phyloP scores from a whole-genome alignment of 2,888 invertebrate genomes.

The Cheilosia vulpina region DNA sequence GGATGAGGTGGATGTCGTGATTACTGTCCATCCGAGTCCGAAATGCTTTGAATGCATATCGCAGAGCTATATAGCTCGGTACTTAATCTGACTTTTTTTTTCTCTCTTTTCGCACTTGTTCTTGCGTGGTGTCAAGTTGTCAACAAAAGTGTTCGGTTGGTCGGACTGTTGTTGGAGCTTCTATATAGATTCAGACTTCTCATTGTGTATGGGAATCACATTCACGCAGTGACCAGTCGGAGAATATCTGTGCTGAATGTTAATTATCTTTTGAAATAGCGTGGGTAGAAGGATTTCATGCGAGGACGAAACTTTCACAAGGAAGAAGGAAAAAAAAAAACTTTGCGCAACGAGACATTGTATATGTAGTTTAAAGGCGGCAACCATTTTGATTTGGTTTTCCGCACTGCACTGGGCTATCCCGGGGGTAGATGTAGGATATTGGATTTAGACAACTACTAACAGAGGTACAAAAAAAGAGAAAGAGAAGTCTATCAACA shows the following conservation, averaged over 20 bases:
- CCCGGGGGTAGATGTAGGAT: neutral
- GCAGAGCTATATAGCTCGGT: constrained; percentile 26
- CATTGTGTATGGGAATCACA: constrained; percentile 57
- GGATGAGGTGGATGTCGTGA: constrained; percentile 53
- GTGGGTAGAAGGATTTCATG: constrained; percentile 9
- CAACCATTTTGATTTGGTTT: constrained; percentile 37
- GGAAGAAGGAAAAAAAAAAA: neutral
- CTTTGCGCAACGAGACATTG: constrained; percentile 17
- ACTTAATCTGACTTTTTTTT: constrained; percentile 50
- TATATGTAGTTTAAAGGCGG: constrained; percentile 20
- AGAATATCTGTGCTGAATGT: constrained; percentile 61
- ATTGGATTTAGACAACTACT: neutral
- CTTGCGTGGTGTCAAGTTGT: constrained; percentile 65
- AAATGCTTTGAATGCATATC: constrained; percentile 41
- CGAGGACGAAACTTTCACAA: constrained; percentile 12
- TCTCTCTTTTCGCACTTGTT: constrained; percentile 22
- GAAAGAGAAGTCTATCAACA: neutral
- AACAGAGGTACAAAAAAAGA: neutral
- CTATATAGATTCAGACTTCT: neutral
- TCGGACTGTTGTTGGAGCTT: constrained; percentile 3
- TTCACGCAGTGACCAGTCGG: constrained; percentile 45
- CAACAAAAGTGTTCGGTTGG: constrained; percentile 56
- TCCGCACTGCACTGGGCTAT: neutral
- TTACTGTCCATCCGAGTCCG: constrained; percentile 40
- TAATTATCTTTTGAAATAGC: constrained; percentile 58